Evolutionary conservation across 2,888 invertebrate genomes (phyloP), one percentile per base, ranked within the genome.

Genomic region (Trissolcus japonicus): DNA sequence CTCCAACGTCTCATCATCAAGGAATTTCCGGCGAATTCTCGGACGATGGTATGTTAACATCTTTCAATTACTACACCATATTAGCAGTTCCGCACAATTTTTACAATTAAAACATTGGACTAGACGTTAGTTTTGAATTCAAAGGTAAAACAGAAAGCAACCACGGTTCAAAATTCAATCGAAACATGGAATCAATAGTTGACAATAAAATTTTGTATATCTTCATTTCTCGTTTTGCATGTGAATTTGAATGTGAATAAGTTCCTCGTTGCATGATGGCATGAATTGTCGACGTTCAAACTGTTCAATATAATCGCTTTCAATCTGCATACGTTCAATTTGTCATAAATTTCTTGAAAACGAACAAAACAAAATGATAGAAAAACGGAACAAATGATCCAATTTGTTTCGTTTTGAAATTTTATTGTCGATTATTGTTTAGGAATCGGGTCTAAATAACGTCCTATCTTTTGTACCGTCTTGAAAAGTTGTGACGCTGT

Each of bases 41-140:
- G 61, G 90, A 90, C 62, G 90, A 90, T 85, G 90, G 90, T 90
- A 84, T 88, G 88, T 59, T 6, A 40, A 50, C 6, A 35, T 11
- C 9, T 35, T 35, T 35, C 0, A 11, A 35, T 35, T 1, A 35
- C 11, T 35, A 35, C 9, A 35, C 7, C 2, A 11, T 9, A 11
- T 35, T 9, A 9, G 35, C 46, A 46, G n/a, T 46, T 46, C 4
- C 11, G 46, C 46, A 46, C 46, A 35, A 61, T 68, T 63, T n/a
- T 54, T 66, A 62, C 75, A 66, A 60, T 79, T 67, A 79, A 62
- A 46, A 35, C 11, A 35, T 35, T 7, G 35, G 35, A 35, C 35
- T 35, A 35, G 6, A 46, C 46, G 7, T 46, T 46, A 16, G 46
- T 14, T 14, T 46, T 46, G 13, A 46, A 46, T 11, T 46, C 46